phyloP scores from a whole-genome alignment of 2,113 vertebrate species.

The Ammodytes dubius region DNA sequence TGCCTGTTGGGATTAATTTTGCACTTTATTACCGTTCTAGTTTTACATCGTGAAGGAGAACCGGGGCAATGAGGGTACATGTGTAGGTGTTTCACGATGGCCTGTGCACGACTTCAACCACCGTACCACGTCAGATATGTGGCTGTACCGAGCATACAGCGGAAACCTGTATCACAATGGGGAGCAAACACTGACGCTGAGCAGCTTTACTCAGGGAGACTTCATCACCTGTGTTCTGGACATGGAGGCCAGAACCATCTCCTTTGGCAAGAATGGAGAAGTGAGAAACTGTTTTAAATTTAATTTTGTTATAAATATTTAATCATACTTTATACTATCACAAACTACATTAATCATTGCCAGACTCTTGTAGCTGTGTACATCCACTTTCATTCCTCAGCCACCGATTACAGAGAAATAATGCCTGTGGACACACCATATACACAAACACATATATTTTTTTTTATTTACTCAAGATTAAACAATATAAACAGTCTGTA shows the following conservation, averaged over 20 bases:
- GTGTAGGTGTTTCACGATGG: constrained; percentile 87
- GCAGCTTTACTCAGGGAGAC: constrained; percentile 88
- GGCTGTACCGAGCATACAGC: constrained; percentile 89
- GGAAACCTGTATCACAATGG: constrained; percentile 88
- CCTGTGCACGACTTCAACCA: constrained; percentile 88
- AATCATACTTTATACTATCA: no score
- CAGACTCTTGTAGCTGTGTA: neutral
- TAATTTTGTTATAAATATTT: no score
- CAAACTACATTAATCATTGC: neutral
- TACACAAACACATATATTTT: neutral
- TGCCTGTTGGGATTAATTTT: neutral
- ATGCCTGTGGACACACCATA: neutral
- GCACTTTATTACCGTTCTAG: constrained; percentile 36
- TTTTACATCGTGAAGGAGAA: constrained; percentile 89
- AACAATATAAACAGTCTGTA: rapidly evolving
- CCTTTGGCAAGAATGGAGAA: constrained; percentile 88
- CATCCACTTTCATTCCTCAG: neutral
- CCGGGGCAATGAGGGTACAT: constrained; percentile 86
- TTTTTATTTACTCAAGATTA: neutral
- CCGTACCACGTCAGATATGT: constrained; percentile 88
- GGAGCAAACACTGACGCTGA: constrained; percentile 83
- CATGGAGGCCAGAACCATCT: constrained; percentile 88
- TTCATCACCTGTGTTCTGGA: constrained; percentile 88
- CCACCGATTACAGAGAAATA: neutral
- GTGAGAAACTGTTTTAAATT: constrained; percentile 57